Percentiles rank a stretch among this genome's conserved stretches.
These are phyloP conservation scores for Clarias gariepinus DNA, from an alignment of 2,113 vertebrate species.

Conservation along the genomic window DNA sequence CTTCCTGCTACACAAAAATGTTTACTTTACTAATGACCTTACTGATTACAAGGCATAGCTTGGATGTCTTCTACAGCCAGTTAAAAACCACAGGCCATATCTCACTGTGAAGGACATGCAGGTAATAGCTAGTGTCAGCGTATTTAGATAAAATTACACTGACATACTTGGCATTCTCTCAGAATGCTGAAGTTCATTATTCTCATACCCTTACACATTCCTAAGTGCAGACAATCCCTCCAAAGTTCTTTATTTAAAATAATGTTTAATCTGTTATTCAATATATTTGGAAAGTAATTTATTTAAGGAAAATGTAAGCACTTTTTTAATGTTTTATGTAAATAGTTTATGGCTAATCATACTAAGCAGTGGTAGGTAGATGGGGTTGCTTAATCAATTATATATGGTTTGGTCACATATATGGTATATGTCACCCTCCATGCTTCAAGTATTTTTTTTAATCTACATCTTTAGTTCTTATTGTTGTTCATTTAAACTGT, in stretches of 20 bases:
- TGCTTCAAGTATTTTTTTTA: background rate
- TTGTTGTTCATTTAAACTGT: background rate
- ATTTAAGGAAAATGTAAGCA: background rate
- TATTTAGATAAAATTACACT: background rate
- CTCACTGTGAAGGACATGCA: background rate
- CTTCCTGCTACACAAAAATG: background rate
- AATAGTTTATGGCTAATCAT: background rate
- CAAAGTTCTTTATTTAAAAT: background rate
- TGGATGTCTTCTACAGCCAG: background rate
- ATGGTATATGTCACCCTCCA: background rate
- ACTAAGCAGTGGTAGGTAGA: background rate
- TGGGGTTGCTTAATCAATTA: background rate
- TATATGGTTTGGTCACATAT: background rate
- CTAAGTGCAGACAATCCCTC: background rate
- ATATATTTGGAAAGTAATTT: background rate
- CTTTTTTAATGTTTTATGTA: background rate
- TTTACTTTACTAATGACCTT: background rate
- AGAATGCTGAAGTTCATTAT: background rate
- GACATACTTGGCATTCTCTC: background rate
- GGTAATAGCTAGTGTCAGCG: background rate
- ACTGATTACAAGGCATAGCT: background rate
- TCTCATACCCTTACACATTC: background rate
- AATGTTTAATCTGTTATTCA: background rate
- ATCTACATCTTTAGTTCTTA: background rate
- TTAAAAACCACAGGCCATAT: background rate